Percentiles rank a stretch among this genome's conserved stretches.
phyloP scores from a whole-genome alignment of 2,797 vertebrate genomes.

The Mormyrus proboscirostris region DNA sequence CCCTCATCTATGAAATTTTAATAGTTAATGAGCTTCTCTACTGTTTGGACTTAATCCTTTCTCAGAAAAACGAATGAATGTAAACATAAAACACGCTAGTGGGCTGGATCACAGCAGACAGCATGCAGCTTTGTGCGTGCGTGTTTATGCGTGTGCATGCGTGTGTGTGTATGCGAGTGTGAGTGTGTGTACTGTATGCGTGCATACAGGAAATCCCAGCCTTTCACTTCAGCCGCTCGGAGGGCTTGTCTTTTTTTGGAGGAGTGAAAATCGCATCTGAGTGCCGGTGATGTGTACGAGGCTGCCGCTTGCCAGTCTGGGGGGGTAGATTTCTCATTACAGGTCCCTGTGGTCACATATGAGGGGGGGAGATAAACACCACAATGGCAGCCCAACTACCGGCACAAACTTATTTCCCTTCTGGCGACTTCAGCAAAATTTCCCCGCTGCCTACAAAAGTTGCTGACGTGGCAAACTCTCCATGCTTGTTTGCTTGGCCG shows the following conservation, averaged over 20 bases:
- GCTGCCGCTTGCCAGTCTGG: not conserved
- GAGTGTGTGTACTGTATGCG: too few species aligned
- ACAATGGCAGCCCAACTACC: constrained; percentile 1
- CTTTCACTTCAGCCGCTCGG: not conserved
- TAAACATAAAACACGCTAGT: not conserved
- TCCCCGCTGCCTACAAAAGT: constrained; percentile 7
- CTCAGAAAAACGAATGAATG: not conserved
- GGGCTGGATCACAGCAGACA: not conserved
- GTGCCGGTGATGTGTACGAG: not conserved
- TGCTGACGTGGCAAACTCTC: constrained; percentile 31
- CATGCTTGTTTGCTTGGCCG: constrained; percentile 11
- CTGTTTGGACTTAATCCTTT: not conserved
- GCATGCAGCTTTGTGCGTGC: not conserved
- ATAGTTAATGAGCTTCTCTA: not conserved
- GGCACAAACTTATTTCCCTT: constrained; percentile 26
- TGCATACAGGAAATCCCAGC: not conserved
- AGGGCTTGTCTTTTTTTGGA: not conserved
- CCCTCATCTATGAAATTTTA: not conserved
- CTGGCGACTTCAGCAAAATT: constrained; percentile 29
- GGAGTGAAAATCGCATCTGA: not conserved
- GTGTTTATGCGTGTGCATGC: too few species aligned
- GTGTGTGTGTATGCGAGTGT: too few species aligned
- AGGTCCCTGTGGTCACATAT: constrained; percentile 9
- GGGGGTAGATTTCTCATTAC: constrained; percentile 11
- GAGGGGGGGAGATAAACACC: constrained; percentile 11